Evolutionary conservation across 2,797 vertebrate species (phyloP).

Genomic region (Sebastes steindachneri): DNA sequence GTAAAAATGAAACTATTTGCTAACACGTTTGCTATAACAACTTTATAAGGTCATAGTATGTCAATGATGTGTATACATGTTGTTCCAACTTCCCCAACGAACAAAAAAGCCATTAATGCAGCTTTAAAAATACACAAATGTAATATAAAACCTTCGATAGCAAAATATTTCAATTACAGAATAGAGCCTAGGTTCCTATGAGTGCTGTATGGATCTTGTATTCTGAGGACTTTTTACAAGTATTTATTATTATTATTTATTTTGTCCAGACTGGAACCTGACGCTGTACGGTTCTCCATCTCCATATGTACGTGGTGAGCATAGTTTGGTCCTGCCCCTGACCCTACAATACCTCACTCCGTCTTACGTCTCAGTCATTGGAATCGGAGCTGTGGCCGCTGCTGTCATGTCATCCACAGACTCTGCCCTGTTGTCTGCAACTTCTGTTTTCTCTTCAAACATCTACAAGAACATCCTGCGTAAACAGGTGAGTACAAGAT

Average conservation of each 20-base stretch:
- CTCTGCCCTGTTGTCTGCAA: slow-evolving; percentile 69
- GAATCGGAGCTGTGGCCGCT: slow-evolving; percentile 68
- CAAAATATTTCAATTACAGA: not conserved
- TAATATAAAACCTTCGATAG: not conserved
- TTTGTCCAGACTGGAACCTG: slow-evolving; percentile 66
- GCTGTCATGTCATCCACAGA: slow-evolving; percentile 76
- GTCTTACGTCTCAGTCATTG: slow-evolving; percentile 45
- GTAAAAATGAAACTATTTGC: not conserved
- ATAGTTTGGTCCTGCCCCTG: slow-evolving; percentile 52
- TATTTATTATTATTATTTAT: not conserved
- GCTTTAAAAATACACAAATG: not conserved
- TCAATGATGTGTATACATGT: not conserved
- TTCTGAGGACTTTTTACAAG: not conserved
- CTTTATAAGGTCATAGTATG: not conserved
- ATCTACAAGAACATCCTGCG: slow-evolving; percentile 69
- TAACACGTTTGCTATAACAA: not conserved
- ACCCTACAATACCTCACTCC: slow-evolving; percentile 59
- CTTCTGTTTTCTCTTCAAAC: slow-evolving; percentile 70
- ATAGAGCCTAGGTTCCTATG: not conserved
- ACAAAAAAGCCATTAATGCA: not conserved
- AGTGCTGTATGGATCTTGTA: not conserved
- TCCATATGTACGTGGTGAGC: slow-evolving; percentile 32
- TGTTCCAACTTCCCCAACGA: not conserved
- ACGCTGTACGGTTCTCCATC: slow-evolving; percentile 42
- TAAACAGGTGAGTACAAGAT: not conserved